These are phyloP conservation scores for Lissonota sp. DNA, from an alignment of 2,888 invertebrate genomes.

Conservation along the genomic window DNA sequence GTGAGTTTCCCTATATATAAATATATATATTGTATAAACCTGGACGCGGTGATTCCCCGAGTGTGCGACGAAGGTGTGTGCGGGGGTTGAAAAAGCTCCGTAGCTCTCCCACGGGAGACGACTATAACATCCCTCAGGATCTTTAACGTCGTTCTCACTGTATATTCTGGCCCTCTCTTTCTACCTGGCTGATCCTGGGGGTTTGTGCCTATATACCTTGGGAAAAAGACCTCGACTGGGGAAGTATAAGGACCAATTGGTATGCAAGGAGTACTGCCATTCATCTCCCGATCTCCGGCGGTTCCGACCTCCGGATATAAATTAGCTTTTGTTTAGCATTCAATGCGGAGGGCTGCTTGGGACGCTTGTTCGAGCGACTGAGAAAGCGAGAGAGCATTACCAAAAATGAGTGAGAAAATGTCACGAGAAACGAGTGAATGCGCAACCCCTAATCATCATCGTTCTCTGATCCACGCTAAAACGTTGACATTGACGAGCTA, in stretches of 20 bases:
- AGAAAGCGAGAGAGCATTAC: conserved; percentile 33
- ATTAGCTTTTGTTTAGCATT: conserved; percentile 84
- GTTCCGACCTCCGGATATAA: conserved; percentile 82
- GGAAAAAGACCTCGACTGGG: conserved; percentile 33
- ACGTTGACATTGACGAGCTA: conserved; percentile 6
- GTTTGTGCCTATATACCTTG: conserved; percentile 9
- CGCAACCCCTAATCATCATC: conserved; percentile 15
- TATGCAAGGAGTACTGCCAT: conserved; percentile 82
- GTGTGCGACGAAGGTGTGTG: conserved; percentile 5
- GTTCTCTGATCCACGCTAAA: conserved; percentile 15
- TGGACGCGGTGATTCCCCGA: conserved; percentile 13
- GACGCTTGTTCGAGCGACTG: conserved; percentile 67
- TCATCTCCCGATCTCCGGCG: conserved; percentile 83
- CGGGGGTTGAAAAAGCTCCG: conserved; percentile 40
- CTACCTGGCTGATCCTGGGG: conserved; percentile 58
- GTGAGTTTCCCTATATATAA: neutral
- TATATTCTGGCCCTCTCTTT: conserved; percentile 37
- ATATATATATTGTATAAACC: conserved; percentile 23
- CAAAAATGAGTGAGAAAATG: conserved; percentile 6
- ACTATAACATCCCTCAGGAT: conserved; percentile 70
- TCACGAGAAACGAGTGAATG: neutral
- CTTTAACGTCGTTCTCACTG: conserved; percentile 72
- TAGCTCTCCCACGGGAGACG: conserved; percentile 41
- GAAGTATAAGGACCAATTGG: conserved; percentile 74
- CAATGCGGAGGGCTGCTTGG: conserved; percentile 76